phyloP scores from a whole-genome alignment of 2,113 vertebrate species.

The Ciconia maguari region DNA sequence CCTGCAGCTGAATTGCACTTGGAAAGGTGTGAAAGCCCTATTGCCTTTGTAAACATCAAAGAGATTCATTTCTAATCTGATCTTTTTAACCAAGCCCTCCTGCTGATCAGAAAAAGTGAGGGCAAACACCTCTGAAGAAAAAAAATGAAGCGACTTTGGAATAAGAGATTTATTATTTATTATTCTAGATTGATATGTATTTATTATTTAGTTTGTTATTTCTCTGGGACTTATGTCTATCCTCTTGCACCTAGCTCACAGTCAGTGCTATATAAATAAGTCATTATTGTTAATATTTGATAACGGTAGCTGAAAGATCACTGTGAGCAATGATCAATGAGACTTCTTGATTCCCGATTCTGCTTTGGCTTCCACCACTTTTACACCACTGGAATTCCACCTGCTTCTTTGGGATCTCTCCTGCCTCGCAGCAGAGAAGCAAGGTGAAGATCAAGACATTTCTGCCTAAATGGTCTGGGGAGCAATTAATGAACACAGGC shows the following conservation, averaged over 20 bases:
- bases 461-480: not conserved
- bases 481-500: not conserved
- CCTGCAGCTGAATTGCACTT: constrained; percentile 23
- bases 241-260: constrained; percentile 30
- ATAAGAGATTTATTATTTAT: constrained; percentile 62
- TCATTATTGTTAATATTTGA: constrained; percentile 64
- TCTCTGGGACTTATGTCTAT: not conserved
- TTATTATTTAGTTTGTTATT: constrained; percentile 68
- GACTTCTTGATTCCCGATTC: not conserved
- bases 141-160: not conserved
- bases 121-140: constrained; percentile 22
- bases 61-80: constrained; percentile 48
- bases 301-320: constrained; percentile 45
- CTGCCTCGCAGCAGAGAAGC: not conserved
- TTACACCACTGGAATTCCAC: not conserved
- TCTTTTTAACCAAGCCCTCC: constrained; percentile 38
- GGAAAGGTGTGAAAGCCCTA: constrained; percentile 46
- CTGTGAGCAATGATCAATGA: constrained; percentile 31
- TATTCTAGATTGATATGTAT: constrained; percentile 59
- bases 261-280: constrained; percentile 54
- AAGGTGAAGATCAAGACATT: not conserved
- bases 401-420: not conserved
- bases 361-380: not conserved
- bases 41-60: constrained; percentile 63
- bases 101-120: constrained; percentile 48